Conservation (phyloP, 2,797 vertebrate species). For the Scomberomorus guttatus region DNA sequence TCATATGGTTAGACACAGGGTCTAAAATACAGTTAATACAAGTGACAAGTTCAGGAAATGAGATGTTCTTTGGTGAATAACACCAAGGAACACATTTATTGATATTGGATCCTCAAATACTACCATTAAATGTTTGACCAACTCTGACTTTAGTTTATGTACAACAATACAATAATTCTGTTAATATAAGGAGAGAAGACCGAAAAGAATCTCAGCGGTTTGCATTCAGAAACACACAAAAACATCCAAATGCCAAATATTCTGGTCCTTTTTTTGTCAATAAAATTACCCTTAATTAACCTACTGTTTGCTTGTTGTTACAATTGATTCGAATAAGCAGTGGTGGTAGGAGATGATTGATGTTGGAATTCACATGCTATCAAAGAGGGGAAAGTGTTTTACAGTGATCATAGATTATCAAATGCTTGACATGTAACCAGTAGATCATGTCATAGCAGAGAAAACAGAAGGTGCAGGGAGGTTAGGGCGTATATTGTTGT, state of each 20-base stretch:
- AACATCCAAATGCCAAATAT: neutral
- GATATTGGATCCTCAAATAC: neutral
- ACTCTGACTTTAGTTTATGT: neutral
- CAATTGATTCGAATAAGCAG: neutral
- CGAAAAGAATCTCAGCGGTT: neutral
- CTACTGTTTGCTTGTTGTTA: neutral
- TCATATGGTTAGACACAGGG: neutral
- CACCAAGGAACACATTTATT: neutral
- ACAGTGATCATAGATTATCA: slow-evolving; percentile 1
- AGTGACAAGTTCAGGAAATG: neutral
- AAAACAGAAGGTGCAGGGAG: neutral
- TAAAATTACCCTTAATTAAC: neutral
- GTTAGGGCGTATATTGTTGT: neutral
- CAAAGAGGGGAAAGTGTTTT: neutral
- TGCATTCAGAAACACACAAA: neutral
- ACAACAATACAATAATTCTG: neutral
- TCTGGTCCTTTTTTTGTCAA: neutral
- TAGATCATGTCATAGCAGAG: neutral
- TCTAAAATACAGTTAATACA: neutral
- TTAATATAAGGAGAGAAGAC: neutral
- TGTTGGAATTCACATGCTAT: slow-evolving; percentile 6
- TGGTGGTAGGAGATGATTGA: neutral
- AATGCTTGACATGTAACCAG: neutral
- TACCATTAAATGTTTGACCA: neutral
- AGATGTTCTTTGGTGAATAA: neutral